Base-by-base conservation (phyloP, 2,888 invertebrate genomes). In the Celastrina argiolus region DNA sequence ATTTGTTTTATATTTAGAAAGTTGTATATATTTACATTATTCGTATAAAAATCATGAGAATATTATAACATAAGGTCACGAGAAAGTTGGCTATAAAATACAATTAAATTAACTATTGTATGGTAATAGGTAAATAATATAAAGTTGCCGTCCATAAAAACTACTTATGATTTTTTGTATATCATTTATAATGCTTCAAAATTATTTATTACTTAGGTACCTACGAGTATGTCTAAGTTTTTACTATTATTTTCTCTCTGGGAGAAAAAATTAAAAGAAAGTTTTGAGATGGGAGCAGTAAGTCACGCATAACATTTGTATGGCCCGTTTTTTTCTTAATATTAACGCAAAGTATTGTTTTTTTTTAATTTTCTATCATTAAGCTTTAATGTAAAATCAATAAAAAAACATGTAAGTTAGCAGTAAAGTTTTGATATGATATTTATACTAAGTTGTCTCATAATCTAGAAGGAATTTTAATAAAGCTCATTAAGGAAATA, bases 1-100 rank as follows among this genome's bases (percentile, higher is more conserved):
- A 34, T 34, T 59, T 61, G 61, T 61, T 61, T 61, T 39, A 61
- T 39, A 59, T 59, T 36, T 59, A 59, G 59, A 61, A 61, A 36
- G 36, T 61, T 61, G 34, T 16, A 58, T 58, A 58, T 58, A 58
- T 58, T 58, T 16, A 58, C 28, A 58, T 58, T 31, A 51, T 51
- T 51, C 51, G 51, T 22, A 51, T 22, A 12, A 14, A 51, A 51
- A 51, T 26, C 12, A 51, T 26, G 51, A 51, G 51, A 51, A 51
- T 22, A 36, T 36, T 36, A 51, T 26, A 22, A 51, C 22, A 51
- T 51, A 51, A 26, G 51, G 51, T 26, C 51, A 16, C 51, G 51
- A 22, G 22, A 51, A 51, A 51, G 22, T 51, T 26, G 14, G 22
- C 22, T 26, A 5, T 26, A 22, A 22, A 51, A 51, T 64, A 63